These are phyloP conservation scores for Xestobium rufovillosum DNA, from an alignment of 2,888 invertebrate genomes.

Conservation along the genomic window DNA sequence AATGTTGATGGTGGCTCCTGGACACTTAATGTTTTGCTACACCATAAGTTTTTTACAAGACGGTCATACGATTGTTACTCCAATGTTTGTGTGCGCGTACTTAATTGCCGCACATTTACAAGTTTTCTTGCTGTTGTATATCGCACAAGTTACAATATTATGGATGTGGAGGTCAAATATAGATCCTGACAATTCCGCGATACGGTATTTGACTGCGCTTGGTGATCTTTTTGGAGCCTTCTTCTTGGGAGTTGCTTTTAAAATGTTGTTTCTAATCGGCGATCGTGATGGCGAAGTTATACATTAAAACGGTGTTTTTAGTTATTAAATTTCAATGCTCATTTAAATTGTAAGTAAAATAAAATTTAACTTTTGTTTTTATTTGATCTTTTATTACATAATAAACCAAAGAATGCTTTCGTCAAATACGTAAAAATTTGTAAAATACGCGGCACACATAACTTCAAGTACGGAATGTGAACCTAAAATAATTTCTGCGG, in stretches of 20 bases:
- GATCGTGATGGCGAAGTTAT: constrained; percentile 69
- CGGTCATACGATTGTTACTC: constrained; percentile 76
- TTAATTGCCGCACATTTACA: constrained; percentile 38
- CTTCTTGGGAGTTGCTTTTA: constrained; percentile 65
- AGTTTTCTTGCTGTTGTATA: constrained; percentile 64
- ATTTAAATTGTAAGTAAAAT: constrained; percentile 58
- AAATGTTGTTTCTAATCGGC: constrained; percentile 63
- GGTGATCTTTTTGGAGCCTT: constrained; percentile 84
- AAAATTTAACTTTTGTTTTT: constrained; percentile 66
- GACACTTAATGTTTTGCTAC: constrained; percentile 82
- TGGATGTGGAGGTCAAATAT: constrained; percentile 76
- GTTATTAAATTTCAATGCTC: too few relatives aligned
- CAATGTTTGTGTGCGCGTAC: constrained; percentile 68
- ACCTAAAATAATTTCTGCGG: constrained; percentile 78
- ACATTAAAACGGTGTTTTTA: too few relatives aligned
- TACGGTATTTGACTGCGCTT: constrained; percentile 81
- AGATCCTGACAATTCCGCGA: constrained; percentile 86
- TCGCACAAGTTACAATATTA: constrained; percentile 73
- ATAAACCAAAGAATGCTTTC: constrained; percentile 72
- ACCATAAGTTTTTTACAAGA: constrained; percentile 79
- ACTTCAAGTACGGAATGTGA: constrained; percentile 84
- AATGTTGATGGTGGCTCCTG: constrained; percentile 75
- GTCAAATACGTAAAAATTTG: constrained; percentile 76
- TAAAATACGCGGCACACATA: constrained; percentile 90
- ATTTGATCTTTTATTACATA: constrained; percentile 75